A percentile compares a stretch with the other conserved stretches of the same genome.
Evolutionary conservation across 2,888 invertebrate genomes (phyloP).

Genomic region (Andrena praecox): DNA sequence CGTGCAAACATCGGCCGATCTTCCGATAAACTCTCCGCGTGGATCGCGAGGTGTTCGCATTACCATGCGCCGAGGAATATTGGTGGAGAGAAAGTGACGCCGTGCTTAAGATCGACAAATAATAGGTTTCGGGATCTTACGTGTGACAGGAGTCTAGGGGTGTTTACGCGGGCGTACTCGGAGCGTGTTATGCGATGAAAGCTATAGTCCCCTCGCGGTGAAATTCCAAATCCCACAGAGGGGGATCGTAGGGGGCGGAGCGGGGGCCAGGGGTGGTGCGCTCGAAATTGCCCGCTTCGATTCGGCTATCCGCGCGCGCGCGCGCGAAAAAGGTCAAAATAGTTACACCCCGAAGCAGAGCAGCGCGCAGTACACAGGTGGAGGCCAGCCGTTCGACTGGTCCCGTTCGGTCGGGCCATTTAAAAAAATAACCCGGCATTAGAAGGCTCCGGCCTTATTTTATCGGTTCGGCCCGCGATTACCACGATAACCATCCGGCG

Average conservation of each 20-base stretch:
- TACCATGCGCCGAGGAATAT: too few relatives aligned
- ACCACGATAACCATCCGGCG: conserved; percentile 80
- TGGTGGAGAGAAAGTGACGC: too few relatives aligned
- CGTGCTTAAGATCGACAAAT: too few relatives aligned
- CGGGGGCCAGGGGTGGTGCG: conserved; percentile 11
- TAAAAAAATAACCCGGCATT: conserved; percentile 68
- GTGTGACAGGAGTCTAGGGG: too few relatives aligned
- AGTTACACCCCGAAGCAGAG: conserved; percentile 40
- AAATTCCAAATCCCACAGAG: not conserved
- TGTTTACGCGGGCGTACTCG: too few relatives aligned
- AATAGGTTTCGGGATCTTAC: too few relatives aligned
- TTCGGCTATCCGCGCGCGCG: conserved; percentile 49
- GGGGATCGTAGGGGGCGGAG: not conserved
- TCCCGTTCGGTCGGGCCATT: conserved; percentile 53
- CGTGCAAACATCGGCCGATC: conserved; percentile 74
- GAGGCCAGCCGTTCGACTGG: conserved; percentile 12
- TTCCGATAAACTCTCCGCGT: not conserved
- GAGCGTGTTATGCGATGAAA: too few relatives aligned
- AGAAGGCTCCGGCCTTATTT: conserved; percentile 73
- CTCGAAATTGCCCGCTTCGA: conserved; percentile 45
- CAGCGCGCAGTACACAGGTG: conserved; percentile 16
- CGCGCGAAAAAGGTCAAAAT: conserved; percentile 57
- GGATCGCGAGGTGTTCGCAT: not conserved
- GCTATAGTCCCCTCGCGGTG: too few relatives aligned
- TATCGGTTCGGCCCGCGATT: conserved; percentile 76